Conservation (phyloP, 2,113 vertebrate species). For the Anguilla japonica region DNA sequence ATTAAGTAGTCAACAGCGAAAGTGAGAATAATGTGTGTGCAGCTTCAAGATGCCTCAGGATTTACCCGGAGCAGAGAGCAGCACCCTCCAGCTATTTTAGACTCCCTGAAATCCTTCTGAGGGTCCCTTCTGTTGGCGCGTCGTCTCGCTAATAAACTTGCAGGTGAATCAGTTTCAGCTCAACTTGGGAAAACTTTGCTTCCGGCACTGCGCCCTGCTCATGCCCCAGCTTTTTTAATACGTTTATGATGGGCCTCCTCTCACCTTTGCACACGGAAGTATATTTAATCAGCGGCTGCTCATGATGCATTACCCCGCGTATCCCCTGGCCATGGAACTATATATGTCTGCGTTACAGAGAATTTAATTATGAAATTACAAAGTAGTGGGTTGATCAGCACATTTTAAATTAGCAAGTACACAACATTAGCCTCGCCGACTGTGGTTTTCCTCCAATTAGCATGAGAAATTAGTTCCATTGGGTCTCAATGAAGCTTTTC, state of each 20-base stretch:
- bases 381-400: constrained; percentile 47
- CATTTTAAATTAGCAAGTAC: constrained; percentile 50
- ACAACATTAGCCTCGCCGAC: constrained; percentile 40
- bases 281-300: constrained; percentile 36
- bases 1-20: neutral
- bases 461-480: constrained; percentile 51
- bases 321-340: constrained; percentile 36
- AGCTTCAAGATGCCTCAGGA: neutral
- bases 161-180: neutral
- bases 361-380: constrained; percentile 58
- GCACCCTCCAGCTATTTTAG: neutral
- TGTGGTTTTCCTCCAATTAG: constrained; percentile 40
- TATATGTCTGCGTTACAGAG: constrained; percentile 46
- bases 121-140: neutral
- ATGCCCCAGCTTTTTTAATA: neutral
- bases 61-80: neutral
- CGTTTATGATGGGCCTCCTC: constrained; percentile 16
- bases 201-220: neutral
- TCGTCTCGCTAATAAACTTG: neutral
- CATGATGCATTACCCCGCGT: constrained; percentile 39
- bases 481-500: constrained; percentile 53
- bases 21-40: neutral
- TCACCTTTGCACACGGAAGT: constrained; percentile 24
- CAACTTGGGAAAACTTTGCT: neutral
- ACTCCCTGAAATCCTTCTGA: neutral